Evolutionary conservation across 2,113 vertebrate species (phyloP).

Genomic region (Origma solitaria): DNA sequence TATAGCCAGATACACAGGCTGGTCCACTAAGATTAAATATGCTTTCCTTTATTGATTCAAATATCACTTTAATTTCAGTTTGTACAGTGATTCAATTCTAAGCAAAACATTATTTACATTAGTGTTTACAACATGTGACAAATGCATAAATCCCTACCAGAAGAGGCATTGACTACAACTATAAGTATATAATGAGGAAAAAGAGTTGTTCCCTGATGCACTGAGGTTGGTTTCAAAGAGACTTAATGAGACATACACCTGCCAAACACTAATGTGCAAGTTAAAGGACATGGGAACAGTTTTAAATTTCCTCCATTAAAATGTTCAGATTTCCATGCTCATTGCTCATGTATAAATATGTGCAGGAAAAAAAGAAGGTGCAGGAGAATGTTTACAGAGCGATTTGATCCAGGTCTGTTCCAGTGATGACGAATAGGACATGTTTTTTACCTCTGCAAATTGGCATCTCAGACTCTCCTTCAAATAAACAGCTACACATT

Average conservation of each 20-base stretch:
- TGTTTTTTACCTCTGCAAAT: background rate
- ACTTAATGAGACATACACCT: conserved; percentile 24
- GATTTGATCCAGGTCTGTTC: conserved; percentile 5
- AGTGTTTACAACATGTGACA: background rate
- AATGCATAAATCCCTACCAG: background rate
- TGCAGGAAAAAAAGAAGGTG: background rate
- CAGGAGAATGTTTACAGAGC: background rate
- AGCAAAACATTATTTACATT: background rate
- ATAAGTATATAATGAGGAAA: background rate
- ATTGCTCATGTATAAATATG: background rate
- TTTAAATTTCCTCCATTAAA: background rate
- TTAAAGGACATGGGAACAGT: background rate
- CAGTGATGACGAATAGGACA: background rate
- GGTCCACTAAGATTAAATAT: background rate
- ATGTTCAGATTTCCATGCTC: background rate
- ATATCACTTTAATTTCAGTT: background rate
- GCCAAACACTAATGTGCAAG: background rate
- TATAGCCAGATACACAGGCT: background rate
- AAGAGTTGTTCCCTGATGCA: background rate
- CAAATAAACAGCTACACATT: conserved; percentile 1
- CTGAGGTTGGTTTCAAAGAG: background rate
- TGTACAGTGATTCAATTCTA: background rate
- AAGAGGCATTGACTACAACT: background rate
- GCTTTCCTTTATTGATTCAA: background rate
- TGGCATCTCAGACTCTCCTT: background rate